Evolutionary conservation across 2,888 invertebrate genomes (phyloP).

Genomic region (Amblyjoppa fuscipennis): DNA sequence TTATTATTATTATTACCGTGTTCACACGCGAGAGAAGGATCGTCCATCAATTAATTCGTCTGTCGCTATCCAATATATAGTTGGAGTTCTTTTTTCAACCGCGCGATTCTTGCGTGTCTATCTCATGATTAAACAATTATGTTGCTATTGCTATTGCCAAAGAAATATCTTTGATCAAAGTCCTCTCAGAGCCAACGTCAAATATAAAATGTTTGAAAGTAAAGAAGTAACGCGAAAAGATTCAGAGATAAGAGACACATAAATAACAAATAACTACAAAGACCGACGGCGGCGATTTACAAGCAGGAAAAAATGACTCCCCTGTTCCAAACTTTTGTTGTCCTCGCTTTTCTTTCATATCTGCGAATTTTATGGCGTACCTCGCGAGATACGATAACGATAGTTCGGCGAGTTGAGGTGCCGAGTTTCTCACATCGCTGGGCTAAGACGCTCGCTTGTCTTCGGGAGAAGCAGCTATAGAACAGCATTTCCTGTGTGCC

Average conservation of each 20-base stretch:
- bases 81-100: not conserved
- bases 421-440: constrained; percentile 37
- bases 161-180: not conserved
- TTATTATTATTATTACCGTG: constrained; percentile 2
- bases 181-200: not conserved
- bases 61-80: not conserved
- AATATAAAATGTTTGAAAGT: no score
- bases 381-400: constrained; percentile 12
- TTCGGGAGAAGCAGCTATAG: constrained; percentile 20
- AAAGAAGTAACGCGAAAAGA: no score
- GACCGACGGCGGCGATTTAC: not conserved
- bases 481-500: constrained; percentile 8
- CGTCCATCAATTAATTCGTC: not conserved
- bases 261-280: no score
- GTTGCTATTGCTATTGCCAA: no score
- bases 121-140: not conserved
- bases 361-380: not conserved
- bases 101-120: not conserved
- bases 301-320: not conserved
- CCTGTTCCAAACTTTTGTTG: not conserved
- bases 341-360: constrained; percentile 9
- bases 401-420: constrained; percentile 44
- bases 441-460: constrained; percentile 2
- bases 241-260: not conserved
- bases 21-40: not conserved